Base-by-base conservation (phyloP, 2,888 invertebrate species). In the Parnassius glacialis region DNA sequence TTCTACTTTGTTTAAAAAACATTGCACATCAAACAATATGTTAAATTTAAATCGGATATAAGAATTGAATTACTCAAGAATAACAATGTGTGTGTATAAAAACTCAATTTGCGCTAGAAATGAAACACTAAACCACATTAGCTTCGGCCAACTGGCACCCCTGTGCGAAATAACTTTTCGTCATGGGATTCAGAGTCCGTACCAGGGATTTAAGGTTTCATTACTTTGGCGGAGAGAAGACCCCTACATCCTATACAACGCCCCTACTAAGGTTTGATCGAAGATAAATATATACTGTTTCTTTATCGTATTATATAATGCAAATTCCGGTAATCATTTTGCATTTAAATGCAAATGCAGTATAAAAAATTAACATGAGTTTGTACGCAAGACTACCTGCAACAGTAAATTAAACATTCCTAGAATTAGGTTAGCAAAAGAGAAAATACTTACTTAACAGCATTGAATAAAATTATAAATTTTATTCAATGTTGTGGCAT, bases 201-300 rank as follows among this genome's bases (percentile, higher is more conserved):
- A 88, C 89, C 85, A 89, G 90, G 89, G 91, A 90, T 91, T 91
- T 91, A 90, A 89, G 91, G 90, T 91, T 90, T 91, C 90, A 90
- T 90, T 91, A 90, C 87, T 87, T 79, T 77, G 81, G 72, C 70
- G 77, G 74, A 59, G 64, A 59, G 58, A 59, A 65, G 73, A 72
- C 64, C 75, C 75, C 79, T 62, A 63, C 50, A 69, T 68, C 52
- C 63, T 52, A 34, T 50, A 51, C 52, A 44, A 47, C 20, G 45
- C 65, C 73, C 71, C 67, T 72, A 74, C 71, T 59, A 69, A n/a
- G 50, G 47, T 44, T 11, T 0, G 55, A 61, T 67, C 45, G 10
- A 56, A 56, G 61, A 60, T 61, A 51, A 50, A 56, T 41, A 45
- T 41, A 45, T 54, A 59, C 20, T 44, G 34, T 5, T 34, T 34